A percentile compares a stretch with the other conserved stretches of the same genome.
Evolutionary conservation across 2,797 vertebrate species (phyloP).

Genomic region (Salmo trutta): DNA sequence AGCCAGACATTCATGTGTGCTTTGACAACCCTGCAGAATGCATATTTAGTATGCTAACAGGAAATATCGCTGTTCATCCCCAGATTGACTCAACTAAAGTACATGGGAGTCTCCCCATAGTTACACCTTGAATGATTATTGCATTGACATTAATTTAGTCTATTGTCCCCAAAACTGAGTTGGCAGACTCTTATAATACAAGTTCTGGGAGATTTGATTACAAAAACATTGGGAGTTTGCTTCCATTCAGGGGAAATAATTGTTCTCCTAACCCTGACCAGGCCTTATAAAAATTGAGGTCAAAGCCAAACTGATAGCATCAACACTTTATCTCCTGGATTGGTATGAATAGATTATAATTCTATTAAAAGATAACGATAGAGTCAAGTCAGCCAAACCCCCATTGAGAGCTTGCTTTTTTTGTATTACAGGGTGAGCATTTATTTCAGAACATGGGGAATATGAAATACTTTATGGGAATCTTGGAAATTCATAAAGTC

Average conservation of each 20-base stretch:
- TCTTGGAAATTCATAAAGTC: background rate
- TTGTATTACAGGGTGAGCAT: background rate
- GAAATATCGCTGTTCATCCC: background rate
- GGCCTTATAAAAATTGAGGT: conserved; percentile 3
- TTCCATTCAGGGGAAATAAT: conserved; percentile 5
- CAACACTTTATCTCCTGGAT: background rate
- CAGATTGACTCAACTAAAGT: background rate
- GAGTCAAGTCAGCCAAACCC: background rate
- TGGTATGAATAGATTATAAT: background rate
- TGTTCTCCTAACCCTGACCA: background rate
- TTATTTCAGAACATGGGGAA: background rate
- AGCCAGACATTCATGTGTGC: background rate
- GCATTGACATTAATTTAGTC: background rate
- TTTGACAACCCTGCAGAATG: background rate
- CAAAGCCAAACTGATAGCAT: conserved; percentile 5
- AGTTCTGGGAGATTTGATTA: background rate
- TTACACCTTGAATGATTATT: background rate
- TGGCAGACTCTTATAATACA: background rate
- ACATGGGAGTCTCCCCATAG: background rate
- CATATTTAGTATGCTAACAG: background rate
- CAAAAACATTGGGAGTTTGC: background rate
- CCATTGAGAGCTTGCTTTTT: background rate
- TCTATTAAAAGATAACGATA: conserved; percentile 17
- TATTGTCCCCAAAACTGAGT: background rate
- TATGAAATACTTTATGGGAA: background rate